These are phyloP conservation scores for Orthosia gothica DNA, from an alignment of 2,888 invertebrate species.

Conservation along the genomic window DNA sequence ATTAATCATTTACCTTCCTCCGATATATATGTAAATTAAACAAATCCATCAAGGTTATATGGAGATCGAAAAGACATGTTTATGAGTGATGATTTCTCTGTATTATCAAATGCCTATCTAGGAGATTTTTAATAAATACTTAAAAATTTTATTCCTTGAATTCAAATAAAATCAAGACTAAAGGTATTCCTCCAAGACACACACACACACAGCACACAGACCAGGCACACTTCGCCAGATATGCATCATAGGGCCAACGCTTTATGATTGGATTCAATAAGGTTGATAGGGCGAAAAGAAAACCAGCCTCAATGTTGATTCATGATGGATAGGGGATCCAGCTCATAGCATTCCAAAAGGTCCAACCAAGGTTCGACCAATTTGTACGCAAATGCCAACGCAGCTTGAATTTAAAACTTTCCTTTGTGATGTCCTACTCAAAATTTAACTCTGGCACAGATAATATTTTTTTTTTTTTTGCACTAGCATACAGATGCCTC, in stretches of 20 bases:
- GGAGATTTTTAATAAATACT: neutral
- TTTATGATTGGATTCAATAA: neutral
- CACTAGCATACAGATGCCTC: too few relatives aligned
- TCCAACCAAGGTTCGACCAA: too few relatives aligned
- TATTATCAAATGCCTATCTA: neutral
- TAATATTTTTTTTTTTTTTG: too few relatives aligned
- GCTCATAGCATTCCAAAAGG: neutral
- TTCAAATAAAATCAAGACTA: neutral
- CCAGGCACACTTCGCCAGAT: too few relatives aligned
- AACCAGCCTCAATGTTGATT: neutral
- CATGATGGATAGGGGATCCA: neutral
- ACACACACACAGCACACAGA: too few relatives aligned
- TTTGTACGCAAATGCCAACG: neutral
- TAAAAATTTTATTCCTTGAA: neutral
- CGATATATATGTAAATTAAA: slow-evolving; percentile 19
- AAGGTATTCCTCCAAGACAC: too few relatives aligned
- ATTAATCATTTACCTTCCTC: too few relatives aligned
- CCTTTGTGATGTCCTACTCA: too few relatives aligned
- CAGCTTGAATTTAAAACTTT: neutral
- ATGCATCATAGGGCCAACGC: too few relatives aligned
- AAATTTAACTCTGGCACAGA: neutral
- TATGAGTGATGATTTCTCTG: neutral
- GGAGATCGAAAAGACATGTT: neutral
- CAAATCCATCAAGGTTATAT: slow-evolving; percentile 2
- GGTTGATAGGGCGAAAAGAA: too few relatives aligned